Base-by-base conservation (phyloP, 1,140 invertebrate genomes). In the Euura saliciscinereae region DNA sequence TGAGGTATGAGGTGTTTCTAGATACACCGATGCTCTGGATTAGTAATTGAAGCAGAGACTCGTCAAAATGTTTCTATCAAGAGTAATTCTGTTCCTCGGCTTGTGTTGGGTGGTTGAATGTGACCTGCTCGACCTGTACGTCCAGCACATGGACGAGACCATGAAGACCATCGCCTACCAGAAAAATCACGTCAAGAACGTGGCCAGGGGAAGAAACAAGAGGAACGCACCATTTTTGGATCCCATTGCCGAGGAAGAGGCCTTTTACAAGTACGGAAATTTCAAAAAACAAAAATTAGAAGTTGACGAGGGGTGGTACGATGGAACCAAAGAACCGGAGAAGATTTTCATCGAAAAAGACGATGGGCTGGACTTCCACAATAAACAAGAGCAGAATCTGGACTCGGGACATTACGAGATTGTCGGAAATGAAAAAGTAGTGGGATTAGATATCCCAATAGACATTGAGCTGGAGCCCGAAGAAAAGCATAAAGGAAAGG, bases 71-170 rank as follows among this genome's bases (percentile, higher is more conserved):
- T 77, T 79, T 73, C 69, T 82, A 68, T 71, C 81, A 69, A 82
- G 75, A 70, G 45, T 82, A 51, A 70, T 79, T 13, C 72, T 80
- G 71, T 73, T 79, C 7, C 65, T 79, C 6, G 13, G 76, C 68
- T 28, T 78, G 10, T 74, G 81, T 65, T 83, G 79, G 70, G 2
- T 82, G 42, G 73, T 75, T 45, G 65, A 73, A 11, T 80, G 78
- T 3, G 86, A 87, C 70, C 76, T 88, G 3, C 43, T 87, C 71
- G 86, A 87, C 65, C 81, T 87, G 0, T 87, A 87, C 66, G 86
- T 87, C 1, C 82, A 87, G 65, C 84, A 87, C 78, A 87, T 88
- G 85, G 85, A 87, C 74, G 84, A 87, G 46, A 82, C 80, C 0
- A 88, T 86, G 85, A 76, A 76, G 4, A 83, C 83, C 2, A 4